phyloP scores from a whole-genome alignment of 2,888 invertebrate species.

The Chloroclysta siterata region DNA sequence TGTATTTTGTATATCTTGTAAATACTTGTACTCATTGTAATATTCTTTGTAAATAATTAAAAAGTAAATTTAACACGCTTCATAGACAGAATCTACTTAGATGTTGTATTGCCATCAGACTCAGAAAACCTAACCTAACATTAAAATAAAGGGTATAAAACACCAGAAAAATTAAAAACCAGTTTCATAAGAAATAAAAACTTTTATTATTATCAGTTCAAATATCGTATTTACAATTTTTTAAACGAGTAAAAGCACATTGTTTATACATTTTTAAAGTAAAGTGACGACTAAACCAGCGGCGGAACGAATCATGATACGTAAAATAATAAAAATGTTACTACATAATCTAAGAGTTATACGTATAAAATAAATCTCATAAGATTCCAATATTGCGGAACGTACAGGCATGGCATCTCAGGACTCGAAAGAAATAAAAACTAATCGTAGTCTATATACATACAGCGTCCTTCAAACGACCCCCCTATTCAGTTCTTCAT shows the following conservation, averaged over 20 bases:
- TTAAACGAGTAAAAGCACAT: slow-evolving; percentile 84
- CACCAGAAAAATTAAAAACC: slow-evolving; percentile 43
- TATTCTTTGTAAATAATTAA: too few relatives aligned
- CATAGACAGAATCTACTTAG: too few relatives aligned
- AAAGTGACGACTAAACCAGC: slow-evolving; percentile 62
- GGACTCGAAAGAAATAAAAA: slow-evolving; percentile 54
- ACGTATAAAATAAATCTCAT: slow-evolving; percentile 68
- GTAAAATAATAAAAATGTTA: slow-evolving; percentile 62
- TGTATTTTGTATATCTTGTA: too few relatives aligned
- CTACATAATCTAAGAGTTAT: slow-evolving; percentile 65
- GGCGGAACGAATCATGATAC: slow-evolving; percentile 66
- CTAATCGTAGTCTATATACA: slow-evolving; percentile 52
- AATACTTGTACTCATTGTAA: too few relatives aligned
- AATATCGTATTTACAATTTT: slow-evolving; percentile 85
- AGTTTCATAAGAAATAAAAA: slow-evolving; percentile 80
- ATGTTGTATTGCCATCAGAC: too few relatives aligned
- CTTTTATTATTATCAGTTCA: slow-evolving; percentile 86
- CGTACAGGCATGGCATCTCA: slow-evolving; percentile 68
- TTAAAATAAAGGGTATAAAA: too few relatives aligned
- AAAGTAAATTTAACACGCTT: too few relatives aligned
- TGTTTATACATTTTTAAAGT: slow-evolving; percentile 75
- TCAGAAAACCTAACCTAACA: too few relatives aligned
- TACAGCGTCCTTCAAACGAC: slow-evolving; percentile 53
- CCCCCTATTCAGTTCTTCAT: slow-evolving; percentile 38
- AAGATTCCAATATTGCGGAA: slow-evolving; percentile 52